Conservation (phyloP, 2,888 invertebrate genomes). For the Drosophila lacicola region DNA sequence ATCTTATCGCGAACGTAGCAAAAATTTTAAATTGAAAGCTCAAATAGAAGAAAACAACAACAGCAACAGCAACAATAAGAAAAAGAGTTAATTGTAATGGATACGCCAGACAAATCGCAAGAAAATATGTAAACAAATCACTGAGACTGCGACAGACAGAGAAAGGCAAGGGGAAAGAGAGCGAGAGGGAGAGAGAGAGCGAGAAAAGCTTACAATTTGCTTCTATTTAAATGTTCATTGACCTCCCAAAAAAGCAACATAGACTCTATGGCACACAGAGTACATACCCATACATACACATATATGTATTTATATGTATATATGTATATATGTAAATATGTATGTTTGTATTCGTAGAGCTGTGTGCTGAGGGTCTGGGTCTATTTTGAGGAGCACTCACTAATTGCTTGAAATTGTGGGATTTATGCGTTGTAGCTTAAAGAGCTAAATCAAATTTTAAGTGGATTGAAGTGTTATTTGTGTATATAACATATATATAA, state of each 20-base stretch:
- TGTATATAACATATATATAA: background rate
- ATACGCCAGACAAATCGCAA: slow-evolving; percentile 44
- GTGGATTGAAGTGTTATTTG: background rate
- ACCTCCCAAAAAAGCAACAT: slow-evolving; percentile 55
- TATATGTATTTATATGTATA: slow-evolving; percentile 5
- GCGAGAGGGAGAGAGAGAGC: background rate
- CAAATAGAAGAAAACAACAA: slow-evolving; percentile 3
- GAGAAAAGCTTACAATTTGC: slow-evolving; percentile 61
- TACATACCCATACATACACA: slow-evolving; percentile 7
- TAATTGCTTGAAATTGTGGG: slow-evolving; percentile 33
- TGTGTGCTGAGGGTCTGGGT: slow-evolving; percentile 14
- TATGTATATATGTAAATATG: background rate
- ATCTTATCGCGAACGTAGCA: slow-evolving; percentile 38
- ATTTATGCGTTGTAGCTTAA: slow-evolving; percentile 9
- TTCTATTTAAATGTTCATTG: slow-evolving; percentile 74
- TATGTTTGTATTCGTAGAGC: slow-evolving; percentile 13
- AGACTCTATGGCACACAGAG: background rate
- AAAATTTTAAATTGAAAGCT: slow-evolving; percentile 16
- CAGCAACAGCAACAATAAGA: background rate
- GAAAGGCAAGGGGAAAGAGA: background rate
- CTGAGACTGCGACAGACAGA: background rate
- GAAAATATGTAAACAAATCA: slow-evolving; percentile 46
- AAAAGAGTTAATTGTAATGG: slow-evolving; percentile 29
- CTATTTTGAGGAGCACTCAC: slow-evolving; percentile 11
- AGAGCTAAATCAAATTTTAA: slow-evolving; percentile 9